These are phyloP conservation scores for Tipula lateralis DNA, from an alignment of 2,888 invertebrate species.

Conservation along the genomic window DNA sequence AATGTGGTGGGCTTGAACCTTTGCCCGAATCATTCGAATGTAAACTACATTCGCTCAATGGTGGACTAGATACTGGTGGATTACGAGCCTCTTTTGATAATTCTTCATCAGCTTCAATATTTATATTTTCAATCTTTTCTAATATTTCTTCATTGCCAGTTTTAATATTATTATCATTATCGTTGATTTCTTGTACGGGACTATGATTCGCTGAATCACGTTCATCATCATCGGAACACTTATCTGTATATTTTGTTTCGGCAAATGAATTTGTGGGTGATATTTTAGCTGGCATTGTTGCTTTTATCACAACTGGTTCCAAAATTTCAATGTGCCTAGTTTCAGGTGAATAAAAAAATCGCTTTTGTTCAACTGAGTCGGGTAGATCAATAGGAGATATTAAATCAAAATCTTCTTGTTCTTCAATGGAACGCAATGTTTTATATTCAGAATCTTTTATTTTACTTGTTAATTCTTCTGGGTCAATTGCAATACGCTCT, in stretches of 20 bases:
- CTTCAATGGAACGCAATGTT: slow-evolving; percentile 36
- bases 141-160: not conserved
- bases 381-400: slow-evolving; percentile 46
- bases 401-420: slow-evolving; percentile 33
- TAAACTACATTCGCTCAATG: slow-evolving; percentile 53
- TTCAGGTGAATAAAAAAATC: slow-evolving; percentile 30
- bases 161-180: slow-evolving; percentile 29
- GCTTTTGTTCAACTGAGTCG: slow-evolving; percentile 40
- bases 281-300: slow-evolving; percentile 46
- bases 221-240: slow-evolving; percentile 44
- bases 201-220: slow-evolving; percentile 72
- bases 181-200: slow-evolving; percentile 52
- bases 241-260: slow-evolving; percentile 45
- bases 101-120: not conserved
- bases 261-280: slow-evolving; percentile 46
- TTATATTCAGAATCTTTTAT: slow-evolving; percentile 40
- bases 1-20: slow-evolving; percentile 46
- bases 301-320: slow-evolving; percentile 46
- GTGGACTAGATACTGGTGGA: slow-evolving; percentile 54
- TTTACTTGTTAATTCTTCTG: slow-evolving; percentile 53
- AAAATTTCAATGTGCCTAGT: slow-evolving; percentile 34
- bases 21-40: slow-evolving; percentile 49
- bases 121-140: slow-evolving; percentile 13
- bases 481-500: slow-evolving; percentile 53
- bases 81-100: not conserved